phyloP scores from a whole-genome alignment of 2,888 invertebrate species.

The Andricus curvator region DNA sequence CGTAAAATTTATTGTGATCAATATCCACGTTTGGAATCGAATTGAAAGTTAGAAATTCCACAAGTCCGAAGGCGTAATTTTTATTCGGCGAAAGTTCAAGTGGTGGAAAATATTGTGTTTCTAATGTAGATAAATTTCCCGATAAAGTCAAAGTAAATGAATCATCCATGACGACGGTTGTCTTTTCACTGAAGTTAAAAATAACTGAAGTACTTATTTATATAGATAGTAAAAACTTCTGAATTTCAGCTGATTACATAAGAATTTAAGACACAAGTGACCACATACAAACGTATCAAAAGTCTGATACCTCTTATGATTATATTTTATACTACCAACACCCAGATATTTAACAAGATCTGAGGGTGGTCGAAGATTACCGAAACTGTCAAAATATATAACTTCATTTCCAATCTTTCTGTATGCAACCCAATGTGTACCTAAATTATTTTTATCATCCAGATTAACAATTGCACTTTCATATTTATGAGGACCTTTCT shows the following conservation, averaged over 20 bases:
- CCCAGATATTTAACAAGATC: conserved; percentile 46
- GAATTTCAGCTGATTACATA: neutral
- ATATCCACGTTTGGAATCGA: no score
- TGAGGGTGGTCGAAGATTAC: conserved; percentile 47
- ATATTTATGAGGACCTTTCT: conserved; percentile 37
- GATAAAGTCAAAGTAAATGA: no score
- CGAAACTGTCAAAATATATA: conserved; percentile 54
- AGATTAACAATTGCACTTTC: conserved; percentile 57
- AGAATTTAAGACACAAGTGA: conserved; percentile 45
- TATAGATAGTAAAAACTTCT: no score
- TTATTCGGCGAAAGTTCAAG: no score
- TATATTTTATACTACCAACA: conserved; percentile 51
- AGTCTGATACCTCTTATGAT: conserved; percentile 46
- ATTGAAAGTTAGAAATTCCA: no score
- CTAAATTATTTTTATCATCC: conserved; percentile 12
- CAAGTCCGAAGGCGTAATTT: no score
- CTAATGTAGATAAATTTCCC: no score
- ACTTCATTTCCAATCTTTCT: conserved; percentile 36
- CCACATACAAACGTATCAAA: conserved; percentile 40
- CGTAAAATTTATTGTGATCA: no score
- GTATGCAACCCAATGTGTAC: conserved; percentile 58
- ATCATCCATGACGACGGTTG: no score
- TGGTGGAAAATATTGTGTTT: no score
- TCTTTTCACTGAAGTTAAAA: no score
- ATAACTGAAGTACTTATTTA: no score